A percentile compares a stretch with the other conserved stretches of the same genome.
Conservation (phyloP, 2,797 vertebrate species). For the Siniperca scherzeri region DNA sequence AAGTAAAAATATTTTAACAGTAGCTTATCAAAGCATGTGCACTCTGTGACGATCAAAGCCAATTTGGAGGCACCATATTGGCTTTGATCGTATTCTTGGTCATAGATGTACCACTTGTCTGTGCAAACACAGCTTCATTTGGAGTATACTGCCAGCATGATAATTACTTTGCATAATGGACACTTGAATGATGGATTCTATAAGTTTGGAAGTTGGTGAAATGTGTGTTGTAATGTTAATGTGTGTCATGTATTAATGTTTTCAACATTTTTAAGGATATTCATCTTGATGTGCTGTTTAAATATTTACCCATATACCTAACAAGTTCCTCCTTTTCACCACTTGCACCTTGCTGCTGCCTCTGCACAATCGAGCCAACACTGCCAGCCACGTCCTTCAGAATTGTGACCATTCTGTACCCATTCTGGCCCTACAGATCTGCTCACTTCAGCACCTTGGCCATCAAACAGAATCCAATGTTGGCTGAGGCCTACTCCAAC, state of each 20-base stretch:
- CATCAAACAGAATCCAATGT: constrained; percentile 98
- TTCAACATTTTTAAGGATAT: constrained; percentile 9
- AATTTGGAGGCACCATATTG: neutral
- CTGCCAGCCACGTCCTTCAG: neutral
- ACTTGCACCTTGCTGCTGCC: neutral
- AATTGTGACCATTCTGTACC: constrained; percentile 29
- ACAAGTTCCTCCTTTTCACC: neutral
- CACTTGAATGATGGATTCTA: neutral
- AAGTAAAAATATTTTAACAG: neutral
- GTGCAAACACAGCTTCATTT: neutral
- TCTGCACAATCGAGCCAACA: neutral
- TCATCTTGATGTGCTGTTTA: neutral
- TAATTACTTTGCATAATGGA: neutral
- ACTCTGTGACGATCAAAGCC: neutral
- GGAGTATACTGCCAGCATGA: neutral
- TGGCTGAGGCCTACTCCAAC: constrained; percentile 99
- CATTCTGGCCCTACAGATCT: constrained; percentile 86
- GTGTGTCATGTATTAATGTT: neutral
- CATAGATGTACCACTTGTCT: neutral
- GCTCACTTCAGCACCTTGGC: constrained; percentile 99
- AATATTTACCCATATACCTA: neutral
- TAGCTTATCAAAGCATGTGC: neutral
- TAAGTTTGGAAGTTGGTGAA: neutral
- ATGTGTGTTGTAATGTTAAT: neutral
- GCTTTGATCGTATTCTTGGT: too few relatives aligned